Conservation (phyloP, 1,140 invertebrate species). For the Brachionus sp. region DNA sequence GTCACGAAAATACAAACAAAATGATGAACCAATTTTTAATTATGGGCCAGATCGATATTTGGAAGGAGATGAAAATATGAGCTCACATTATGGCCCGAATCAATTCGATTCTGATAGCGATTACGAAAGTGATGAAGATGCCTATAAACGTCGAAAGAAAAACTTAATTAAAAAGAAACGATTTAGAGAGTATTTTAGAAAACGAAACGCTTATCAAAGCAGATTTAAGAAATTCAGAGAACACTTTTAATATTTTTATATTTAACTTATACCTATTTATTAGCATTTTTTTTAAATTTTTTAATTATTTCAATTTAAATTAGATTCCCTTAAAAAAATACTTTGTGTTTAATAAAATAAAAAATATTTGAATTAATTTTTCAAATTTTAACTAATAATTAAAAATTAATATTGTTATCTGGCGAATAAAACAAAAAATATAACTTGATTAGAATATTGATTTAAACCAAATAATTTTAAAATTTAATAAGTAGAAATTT, state of each 20-base stretch:
- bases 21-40: background rate
- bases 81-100: background rate
- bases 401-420: too few species aligned
- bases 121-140: conserved; percentile 15
- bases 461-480: too few species aligned
- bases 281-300: background rate
- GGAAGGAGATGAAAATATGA: background rate
- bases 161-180: background rate
- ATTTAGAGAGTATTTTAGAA: conserved; percentile 7
- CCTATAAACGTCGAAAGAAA: background rate
- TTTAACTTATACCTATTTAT: background rate
- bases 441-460: too few species aligned
- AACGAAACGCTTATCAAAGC: conserved; percentile 6
- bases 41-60: background rate
- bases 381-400: too few species aligned
- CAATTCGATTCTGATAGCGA: background rate
- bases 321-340: too few species aligned
- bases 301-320: background rate
- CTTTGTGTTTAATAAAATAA: too few species aligned
- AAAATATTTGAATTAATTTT: too few species aligned
- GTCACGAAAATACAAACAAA: background rate
- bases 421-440: too few species aligned
- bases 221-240: conserved; percentile 21
- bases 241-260: background rate
- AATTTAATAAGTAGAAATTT: too few species aligned